Base-by-base conservation (phyloP, 2,888 invertebrate species). In the Thysanoteuthis rhombus region DNA sequence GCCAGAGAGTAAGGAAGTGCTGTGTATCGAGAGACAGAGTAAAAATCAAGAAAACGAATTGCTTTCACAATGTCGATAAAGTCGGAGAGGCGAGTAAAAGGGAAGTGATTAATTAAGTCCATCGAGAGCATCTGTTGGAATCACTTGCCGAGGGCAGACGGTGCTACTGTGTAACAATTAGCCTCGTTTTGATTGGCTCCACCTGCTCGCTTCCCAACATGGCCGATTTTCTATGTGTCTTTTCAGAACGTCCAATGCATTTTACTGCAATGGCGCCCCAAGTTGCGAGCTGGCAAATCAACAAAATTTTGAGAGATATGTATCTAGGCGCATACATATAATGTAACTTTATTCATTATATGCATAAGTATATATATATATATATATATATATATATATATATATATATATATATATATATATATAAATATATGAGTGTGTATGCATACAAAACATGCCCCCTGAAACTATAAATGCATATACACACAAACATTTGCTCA, bases 101-200 rank as follows among this genome's bases (percentile, higher is more conserved):
- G n/a, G n/a, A 75, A n/a, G 75, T 75, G 75, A 75, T 75, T 75
- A 75, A 75, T 75, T 75, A 75, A 12, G 75, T 75, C 75, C 75
- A 75, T 75, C n/a, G 75, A 75, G 36, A n/a, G 75, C 75, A 75
- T 36, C 75, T 75, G 75, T 75, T 75, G 75, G 75, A 75, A n/a
- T 75, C 36, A 75, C 75, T 75, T 75, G 75, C 75, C 75, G 75
- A 75, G 75, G 75, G 75, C n/a, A n/a, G 75, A 75, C 75, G 75
- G 36, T n/a, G 75, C n/a, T n/a, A 36, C 75, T 12, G n/a, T 16
- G 75, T 75, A 75, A 75, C 75, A 75, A 75, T 75, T 75, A 75
- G 75, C 75, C n/a, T n/a, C 75, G 75, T 75, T 75, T 75, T 75
- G 75, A 75, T 75, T 75, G 75, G n/a, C 75, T 75, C 75, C 75